Evolutionary conservation across 2,888 invertebrate species (phyloP).

Genomic region (Agrypnus murinus): DNA sequence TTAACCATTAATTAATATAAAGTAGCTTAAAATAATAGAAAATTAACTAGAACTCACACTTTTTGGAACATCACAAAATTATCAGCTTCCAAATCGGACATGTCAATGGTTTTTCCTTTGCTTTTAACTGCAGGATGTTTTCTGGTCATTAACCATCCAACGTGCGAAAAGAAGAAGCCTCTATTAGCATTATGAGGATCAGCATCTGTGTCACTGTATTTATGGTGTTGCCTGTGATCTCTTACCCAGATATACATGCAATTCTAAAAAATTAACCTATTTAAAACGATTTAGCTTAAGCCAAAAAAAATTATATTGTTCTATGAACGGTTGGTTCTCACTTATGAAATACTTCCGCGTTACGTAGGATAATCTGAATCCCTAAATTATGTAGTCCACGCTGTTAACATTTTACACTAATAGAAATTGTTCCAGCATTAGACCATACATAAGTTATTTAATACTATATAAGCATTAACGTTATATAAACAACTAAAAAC

Average conservation of each 20-base stretch:
- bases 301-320: background rate
- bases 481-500: background rate
- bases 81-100: conserved; percentile 85
- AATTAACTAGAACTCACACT: conserved; percentile 74
- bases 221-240: conserved; percentile 88
- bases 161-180: conserved; percentile 92
- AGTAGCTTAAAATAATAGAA: background rate
- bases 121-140: conserved; percentile 86
- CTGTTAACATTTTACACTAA: too few species aligned
- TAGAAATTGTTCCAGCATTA: too few species aligned
- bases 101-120: conserved; percentile 80
- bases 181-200: conserved; percentile 87
- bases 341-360: too few species aligned
- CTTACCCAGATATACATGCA: conserved; percentile 85
- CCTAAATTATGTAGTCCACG: too few species aligned
- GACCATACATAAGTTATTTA: too few species aligned
- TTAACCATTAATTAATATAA: too few species aligned
- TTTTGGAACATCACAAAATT: conserved; percentile 84
- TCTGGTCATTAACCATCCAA: conserved; percentile 87
- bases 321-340: background rate
- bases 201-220: conserved; percentile 82
- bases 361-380: too few species aligned
- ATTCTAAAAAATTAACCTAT: conserved; percentile 79
- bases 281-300: too few species aligned
- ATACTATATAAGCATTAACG: too few species aligned